Base-by-base conservation (phyloP, 2,113 vertebrate species). In the Beaufortia kweichowensis region DNA sequence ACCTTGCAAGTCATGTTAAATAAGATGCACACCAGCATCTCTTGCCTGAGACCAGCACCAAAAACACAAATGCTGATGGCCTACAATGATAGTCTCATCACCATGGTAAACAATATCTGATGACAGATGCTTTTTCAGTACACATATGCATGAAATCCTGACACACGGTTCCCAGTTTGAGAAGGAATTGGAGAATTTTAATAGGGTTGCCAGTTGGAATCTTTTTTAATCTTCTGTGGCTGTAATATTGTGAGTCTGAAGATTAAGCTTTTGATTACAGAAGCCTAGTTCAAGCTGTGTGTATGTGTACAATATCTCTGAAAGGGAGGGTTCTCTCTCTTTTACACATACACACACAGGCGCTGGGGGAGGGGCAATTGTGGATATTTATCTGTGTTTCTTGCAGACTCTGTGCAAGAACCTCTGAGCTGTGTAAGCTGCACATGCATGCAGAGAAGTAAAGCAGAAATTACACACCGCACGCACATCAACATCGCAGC, bases 231-330 rank as follows among this genome's bases (percentile, higher is more conserved):
- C 75, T 78, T 83, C 68, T 60, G 61, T 4, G 3, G 61, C 73
- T 81, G 19, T 82, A 82, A 84, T 77, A 81, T 77, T 10, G 63
- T 66, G 57, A 82, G 56, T 74, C 53, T 77, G 43, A 81, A 81
- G 82, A 82, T 81, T 77, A 84, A 64, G 70, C 71, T 81, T 79
- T 82, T 84, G 76, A 80, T 82, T 81, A 82, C 69, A 75, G 62
- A 67, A 74, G 68, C 72, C 69, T 69, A 55, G 62, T 12, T 29
- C 55, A 69, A 29, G 21, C 74, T 71, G 28, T 76, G 55, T 50
- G 53, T 56, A 28, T 80, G 57, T n/a, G 43, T 60, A 57, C 43
- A 23, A 57, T 23, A 24, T 21, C 8, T 75, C 46, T 63, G 62
- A 76, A 65, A 67, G 41, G 29, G 46, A 64, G 15, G 23, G 17